Percentiles rank a stretch among this genome's conserved stretches.
These are phyloP conservation scores for Oenanthe oenanthe DNA, from an alignment of 2,113 vertebrate genomes.

Conservation along the genomic window DNA sequence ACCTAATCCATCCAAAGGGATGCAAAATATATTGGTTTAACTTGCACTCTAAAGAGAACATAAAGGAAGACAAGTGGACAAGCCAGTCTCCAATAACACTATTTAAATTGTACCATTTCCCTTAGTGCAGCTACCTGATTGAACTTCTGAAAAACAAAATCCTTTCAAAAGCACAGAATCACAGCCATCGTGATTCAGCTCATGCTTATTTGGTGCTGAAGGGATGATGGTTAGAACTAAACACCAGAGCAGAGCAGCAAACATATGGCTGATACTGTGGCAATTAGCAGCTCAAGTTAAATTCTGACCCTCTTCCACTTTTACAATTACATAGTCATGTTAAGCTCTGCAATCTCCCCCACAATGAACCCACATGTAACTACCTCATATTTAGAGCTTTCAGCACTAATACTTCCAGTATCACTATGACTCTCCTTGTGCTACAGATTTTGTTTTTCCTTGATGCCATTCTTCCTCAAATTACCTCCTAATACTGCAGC, in stretches of 20 bases:
- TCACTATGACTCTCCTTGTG: neutral
- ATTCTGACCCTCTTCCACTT: neutral
- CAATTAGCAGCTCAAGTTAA: neutral
- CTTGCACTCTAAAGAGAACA: neutral
- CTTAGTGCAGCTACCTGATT: neutral
- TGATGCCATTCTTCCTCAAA: neutral
- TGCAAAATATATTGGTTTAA: neutral
- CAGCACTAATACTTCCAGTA: neutral
- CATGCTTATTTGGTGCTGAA: neutral
- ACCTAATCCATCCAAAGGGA: neutral
- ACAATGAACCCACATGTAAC: rapidly evolving
- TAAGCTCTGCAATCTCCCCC: neutral
- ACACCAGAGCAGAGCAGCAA: neutral
- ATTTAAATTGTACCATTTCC: neutral
- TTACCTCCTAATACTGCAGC: neutral
- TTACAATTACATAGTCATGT: rapidly evolving
- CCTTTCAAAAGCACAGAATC: neutral
- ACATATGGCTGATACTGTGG: rapidly evolving
- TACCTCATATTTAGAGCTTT: neutral
- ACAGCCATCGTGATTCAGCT: neutral
- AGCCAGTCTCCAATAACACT: neutral
- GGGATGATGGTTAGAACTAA: neutral
- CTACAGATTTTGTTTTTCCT: neutral
- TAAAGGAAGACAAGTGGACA: neutral
- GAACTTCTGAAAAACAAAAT: neutral